Percentiles rank a stretch among this genome's conserved stretches.
phyloP scores from a whole-genome alignment of 2,888 invertebrate genomes.

The Agonum fuliginosum region DNA sequence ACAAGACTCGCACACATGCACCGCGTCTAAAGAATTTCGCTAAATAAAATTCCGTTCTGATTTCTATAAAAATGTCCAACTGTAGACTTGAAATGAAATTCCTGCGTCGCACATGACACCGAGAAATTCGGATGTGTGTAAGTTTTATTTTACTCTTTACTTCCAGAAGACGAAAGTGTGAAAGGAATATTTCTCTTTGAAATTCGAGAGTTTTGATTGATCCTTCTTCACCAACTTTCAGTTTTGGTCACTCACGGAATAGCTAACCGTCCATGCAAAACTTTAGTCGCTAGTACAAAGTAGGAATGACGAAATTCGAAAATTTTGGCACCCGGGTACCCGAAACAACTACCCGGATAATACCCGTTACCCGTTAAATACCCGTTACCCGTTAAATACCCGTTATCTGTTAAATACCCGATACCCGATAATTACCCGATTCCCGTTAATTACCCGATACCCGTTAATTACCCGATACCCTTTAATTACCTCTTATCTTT shows the following conservation, averaged over 20 bases:
- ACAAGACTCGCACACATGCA: slow-evolving; percentile 37
- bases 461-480: no score
- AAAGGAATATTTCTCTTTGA: slow-evolving; percentile 4
- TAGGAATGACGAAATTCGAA: no score
- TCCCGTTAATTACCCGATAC: no score
- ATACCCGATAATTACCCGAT: no score
- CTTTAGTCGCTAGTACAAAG: background rate
- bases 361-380: no score
- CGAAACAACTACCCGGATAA: no score
- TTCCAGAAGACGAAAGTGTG: background rate
- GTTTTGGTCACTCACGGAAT: background rate
- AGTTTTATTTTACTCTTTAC: slow-evolving; percentile 27
- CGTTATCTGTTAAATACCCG: no score
- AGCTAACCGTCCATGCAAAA: background rate
- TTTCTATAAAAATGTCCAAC: slow-evolving; percentile 63
- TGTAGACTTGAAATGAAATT: slow-evolving; percentile 63
- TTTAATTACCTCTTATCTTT: no score
- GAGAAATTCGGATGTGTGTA: background rate
- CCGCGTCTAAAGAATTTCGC: slow-evolving; percentile 50
- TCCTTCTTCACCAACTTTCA: background rate
- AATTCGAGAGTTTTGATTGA: slow-evolving; percentile 10
- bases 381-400: no score
- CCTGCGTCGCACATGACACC: slow-evolving; percentile 49
- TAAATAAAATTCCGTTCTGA: slow-evolving; percentile 61
- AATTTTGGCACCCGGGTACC: no score